Evolutionary conservation across 2,888 invertebrate genomes (phyloP), one percentile per base, ranked within the genome.

Genomic region (Troides aeacus): DNA sequence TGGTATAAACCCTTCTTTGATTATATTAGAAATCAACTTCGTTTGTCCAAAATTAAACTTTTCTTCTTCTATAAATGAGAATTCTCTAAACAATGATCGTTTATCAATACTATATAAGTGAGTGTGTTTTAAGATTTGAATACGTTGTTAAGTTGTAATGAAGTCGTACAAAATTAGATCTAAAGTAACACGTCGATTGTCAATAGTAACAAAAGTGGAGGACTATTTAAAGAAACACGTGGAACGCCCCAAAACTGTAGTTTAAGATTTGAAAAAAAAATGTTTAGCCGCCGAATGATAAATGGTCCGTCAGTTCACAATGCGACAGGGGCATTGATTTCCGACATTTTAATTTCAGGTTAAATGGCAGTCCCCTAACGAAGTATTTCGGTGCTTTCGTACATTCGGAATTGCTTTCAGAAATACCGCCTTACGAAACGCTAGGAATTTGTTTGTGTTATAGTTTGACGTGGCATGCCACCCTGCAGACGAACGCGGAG

Each of bases 301-400:
- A 80, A 90, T 84, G 75, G 74, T 75, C 77, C 76, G 74, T 71
- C 75, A 74, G 72, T 73, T 76, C 81, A 80, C 83, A 82, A 76
- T 74, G 56, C 84, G 92, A 91, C 92, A 85, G 77, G 71, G 74
- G 85, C 90, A 89, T 88, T 81, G 88, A 89, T 89, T 85, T 86
- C 81, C 79, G 90, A 91, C 91, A 84, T 86, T 87, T 90, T 90
- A 92, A 92, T 92, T 92, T 90, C 86, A 86, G 89, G 91, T 90
- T 89, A 90, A 90, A 86, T 86, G 84, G 85, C 85, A 80, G 77
- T 76, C 79, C 81, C 83, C 83, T 70, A 67, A 66, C 84, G 72
- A 73, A 82, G 83, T 87, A 88, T 89, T 89, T 85, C 79, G 74
- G 82, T 81, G 80, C 76, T 75, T 80, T 64, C 66, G 56, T 80